Base-by-base conservation (phyloP, 2,113 vertebrate genomes). In the Macquaria australasica region DNA sequence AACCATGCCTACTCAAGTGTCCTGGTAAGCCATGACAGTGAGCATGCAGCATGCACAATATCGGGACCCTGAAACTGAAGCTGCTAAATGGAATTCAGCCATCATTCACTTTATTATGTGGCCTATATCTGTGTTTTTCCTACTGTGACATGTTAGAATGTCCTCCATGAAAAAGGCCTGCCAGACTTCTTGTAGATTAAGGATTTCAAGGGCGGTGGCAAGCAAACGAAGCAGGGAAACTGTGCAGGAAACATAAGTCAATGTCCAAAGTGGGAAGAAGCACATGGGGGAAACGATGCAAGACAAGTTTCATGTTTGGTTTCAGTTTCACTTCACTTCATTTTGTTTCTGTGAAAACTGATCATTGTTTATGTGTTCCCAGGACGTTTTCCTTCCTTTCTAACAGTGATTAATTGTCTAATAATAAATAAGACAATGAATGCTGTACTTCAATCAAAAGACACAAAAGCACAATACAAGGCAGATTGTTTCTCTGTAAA, bases 161-260 rank as follows among this genome's bases (percentile, higher is more conserved):
- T 21, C 25, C 1, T 31, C 1, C 3, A 3, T 5, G 34, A 43
- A 28, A 67, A 45, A 68, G 18, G 31, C 8, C 39, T n/a, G 5
- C 8, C 14, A 28, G n/a, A 48, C 18, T n/a, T 41, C 1, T 21
- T 56, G 15, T 55, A 53, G 16, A 28, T 59, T 37, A 9, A 25
- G 79, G 64, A 66, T 63, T 45, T 75, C 75, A 39, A 50, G 66
- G 50, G 45, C 14, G 51, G 20, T 20, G 53, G 28, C 28, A 79
- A 50, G 51, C 60, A 45, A 79, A 63, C 55, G 37, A 79, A 51
- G 18, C 15, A 53, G 2, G 41, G 50, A 72, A 73, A 74, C 37
- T 37, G 12, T 3, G 69, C 15, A 50, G 21, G 31, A 34, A 1
- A 39, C 1, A 11, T 8, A 11, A 31, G 34, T 62, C 20, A 3